phyloP scores from a whole-genome alignment of 1,140 invertebrate genomes.

The Phymastichus coffea region DNA sequence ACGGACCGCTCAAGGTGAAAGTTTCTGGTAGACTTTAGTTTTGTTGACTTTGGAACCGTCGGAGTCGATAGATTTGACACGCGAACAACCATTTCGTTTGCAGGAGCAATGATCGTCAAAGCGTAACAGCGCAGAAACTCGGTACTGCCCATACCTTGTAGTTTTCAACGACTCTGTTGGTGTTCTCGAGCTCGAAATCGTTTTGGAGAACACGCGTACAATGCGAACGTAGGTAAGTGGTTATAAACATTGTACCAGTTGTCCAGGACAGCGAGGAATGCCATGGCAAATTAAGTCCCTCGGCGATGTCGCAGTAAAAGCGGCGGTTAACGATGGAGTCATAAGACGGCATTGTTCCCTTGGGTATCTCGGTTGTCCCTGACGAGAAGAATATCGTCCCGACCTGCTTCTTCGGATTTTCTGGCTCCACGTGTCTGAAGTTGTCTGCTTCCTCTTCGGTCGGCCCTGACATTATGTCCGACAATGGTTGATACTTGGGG shows the following conservation, averaged over 20 bases:
- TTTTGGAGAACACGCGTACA: neutral
- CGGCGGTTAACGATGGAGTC: neutral
- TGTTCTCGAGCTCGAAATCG: slow-evolving; percentile 4
- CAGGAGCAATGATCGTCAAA: too few relatives aligned
- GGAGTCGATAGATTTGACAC: neutral
- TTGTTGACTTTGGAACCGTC: neutral
- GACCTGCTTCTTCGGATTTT: neutral
- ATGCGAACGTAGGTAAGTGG: neutral
- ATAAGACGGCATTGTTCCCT: neutral
- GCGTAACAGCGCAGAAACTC: neutral
- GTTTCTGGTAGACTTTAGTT: too few relatives aligned
- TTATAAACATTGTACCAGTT: neutral
- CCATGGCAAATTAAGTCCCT: neutral
- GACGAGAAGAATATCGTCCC: slow-evolving; percentile 12
- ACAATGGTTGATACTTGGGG: neutral
- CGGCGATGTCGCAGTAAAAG: neutral
- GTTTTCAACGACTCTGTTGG: slow-evolving; percentile 17
- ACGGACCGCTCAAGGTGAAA: too few relatives aligned
- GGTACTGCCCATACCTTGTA: slow-evolving; percentile 15
- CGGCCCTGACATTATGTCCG: neutral
- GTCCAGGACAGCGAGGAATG: slow-evolving; percentile 14
- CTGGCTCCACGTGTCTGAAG: neutral
- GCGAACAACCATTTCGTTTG: neutral
- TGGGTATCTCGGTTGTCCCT: slow-evolving; percentile 7
- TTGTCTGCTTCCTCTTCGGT: neutral